phyloP scores from a whole-genome alignment of 1,140 invertebrate genomes.

The Sycobia sp. region DNA sequence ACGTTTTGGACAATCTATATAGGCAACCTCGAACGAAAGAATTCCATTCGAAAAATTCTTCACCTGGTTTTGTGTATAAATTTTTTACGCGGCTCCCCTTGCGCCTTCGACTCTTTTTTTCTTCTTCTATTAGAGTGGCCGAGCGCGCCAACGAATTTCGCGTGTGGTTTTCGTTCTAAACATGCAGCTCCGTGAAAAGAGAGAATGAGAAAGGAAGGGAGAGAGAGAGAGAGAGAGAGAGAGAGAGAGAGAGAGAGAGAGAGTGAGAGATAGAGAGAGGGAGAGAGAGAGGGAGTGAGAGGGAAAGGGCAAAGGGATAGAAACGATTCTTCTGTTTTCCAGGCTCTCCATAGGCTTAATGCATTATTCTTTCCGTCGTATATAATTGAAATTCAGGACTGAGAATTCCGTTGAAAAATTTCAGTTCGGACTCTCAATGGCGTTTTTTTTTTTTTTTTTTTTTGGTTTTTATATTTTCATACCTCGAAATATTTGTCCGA shows the following conservation, averaged over 20 bases:
- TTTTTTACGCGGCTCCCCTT: conserved; percentile 23
- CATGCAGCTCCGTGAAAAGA: too few relatives aligned
- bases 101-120: conserved; percentile 6
- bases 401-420: too few relatives aligned
- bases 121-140: too few relatives aligned
- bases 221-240: background rate
- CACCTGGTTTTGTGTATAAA: conserved; percentile 31
- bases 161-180: conserved; percentile 28
- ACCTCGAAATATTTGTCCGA: background rate
- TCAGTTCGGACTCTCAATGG: too few relatives aligned
- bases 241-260: too few relatives aligned
- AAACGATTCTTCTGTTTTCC: conserved; percentile 2
- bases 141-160: conserved; percentile 28
- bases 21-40: conserved; percentile 10
- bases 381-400: conserved; percentile 29
- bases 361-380: conserved; percentile 18
- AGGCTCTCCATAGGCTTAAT: background rate
- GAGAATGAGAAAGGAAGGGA: too few relatives aligned
- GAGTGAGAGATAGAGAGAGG: too few relatives aligned
- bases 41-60: conserved; percentile 36
- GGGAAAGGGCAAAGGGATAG: background rate
- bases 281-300: background rate
- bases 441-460: too few relatives aligned
- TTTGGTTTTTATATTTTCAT: too few relatives aligned
- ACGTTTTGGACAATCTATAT: too few relatives aligned